Conservation (phyloP, 2,888 invertebrate genomes). For the Mythimna pallens region DNA sequence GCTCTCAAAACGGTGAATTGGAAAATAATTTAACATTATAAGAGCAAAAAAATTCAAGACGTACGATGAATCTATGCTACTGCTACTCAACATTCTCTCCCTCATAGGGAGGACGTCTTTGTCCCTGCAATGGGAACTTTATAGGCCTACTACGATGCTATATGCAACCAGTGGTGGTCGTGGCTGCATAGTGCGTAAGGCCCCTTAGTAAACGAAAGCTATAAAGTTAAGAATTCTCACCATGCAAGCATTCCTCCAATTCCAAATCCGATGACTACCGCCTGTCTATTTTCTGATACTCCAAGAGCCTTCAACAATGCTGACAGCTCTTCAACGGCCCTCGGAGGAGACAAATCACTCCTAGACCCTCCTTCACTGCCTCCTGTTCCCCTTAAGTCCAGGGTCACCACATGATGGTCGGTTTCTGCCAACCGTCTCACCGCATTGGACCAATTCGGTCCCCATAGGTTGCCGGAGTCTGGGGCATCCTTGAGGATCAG, state of each 20-base stretch:
- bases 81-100: too few relatives aligned
- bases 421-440: slow-evolving; percentile 78
- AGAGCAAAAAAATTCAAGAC: too few relatives aligned
- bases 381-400: slow-evolving; percentile 86
- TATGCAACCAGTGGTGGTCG: too few relatives aligned
- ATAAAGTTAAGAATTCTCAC: slow-evolving; percentile 68
- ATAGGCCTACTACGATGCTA: too few relatives aligned
- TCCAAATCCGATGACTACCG: slow-evolving; percentile 84
- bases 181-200: too few relatives aligned
- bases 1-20: too few relatives aligned
- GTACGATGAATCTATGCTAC: too few relatives aligned
- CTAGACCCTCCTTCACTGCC: slow-evolving; percentile 84
- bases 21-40: too few relatives aligned
- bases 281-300: slow-evolving; percentile 78
- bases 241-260: slow-evolving; percentile 88
- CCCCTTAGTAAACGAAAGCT: not conserved
- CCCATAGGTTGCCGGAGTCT: slow-evolving; percentile 80
- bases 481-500: slow-evolving; percentile 86
- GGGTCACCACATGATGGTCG: slow-evolving; percentile 81
- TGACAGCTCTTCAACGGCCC: slow-evolving; percentile 81
- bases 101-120: too few relatives aligned
- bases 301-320: slow-evolving; percentile 81
- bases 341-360: slow-evolving; percentile 81
- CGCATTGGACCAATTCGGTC: slow-evolving; percentile 80
- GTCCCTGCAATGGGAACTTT: too few relatives aligned